Base-by-base conservation (phyloP, 2,888 invertebrate genomes). In the Choreutis nemorana region DNA sequence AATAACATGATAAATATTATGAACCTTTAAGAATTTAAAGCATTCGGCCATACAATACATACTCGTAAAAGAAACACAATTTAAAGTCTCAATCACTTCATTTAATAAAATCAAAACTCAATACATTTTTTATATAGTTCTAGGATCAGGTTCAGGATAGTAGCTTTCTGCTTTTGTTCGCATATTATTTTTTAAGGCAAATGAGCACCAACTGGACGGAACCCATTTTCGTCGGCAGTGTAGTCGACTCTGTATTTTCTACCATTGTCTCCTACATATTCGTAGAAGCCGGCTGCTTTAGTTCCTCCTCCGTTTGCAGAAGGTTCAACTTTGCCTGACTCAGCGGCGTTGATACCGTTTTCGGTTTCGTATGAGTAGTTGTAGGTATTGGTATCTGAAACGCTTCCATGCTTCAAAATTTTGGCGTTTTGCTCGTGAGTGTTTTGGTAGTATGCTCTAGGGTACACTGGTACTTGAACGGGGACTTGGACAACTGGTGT, bases 211-310 rank as follows among this genome's bases (percentile, higher is more conserved):
- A 53, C 56, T 0, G 83, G 73, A 31, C 67, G 61, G 53, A 79
- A 83, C 13, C 84, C 84, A 35, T 84, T 83, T 48, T 84, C 84
- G 42, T 85, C 85, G 21, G 85, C 84, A 3, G 73, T 71, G 44
- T 85, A 85, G 40, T 80, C 79, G 4, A 85, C 78, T 30, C 80
- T 64, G 50, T 84, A 82, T 22, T 75, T 75, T 2, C 71, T 50
- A 31, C 84, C 84, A 46, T 85, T 82, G 28, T 84, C 84, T 1
- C 85, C 87, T 1, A 87, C 82, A 50, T 86, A 88, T 42, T 86
- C 82, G 50, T 82, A 87, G 50, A 84, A 87, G 2, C 88, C 88
- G 31, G 70, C 77, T 1, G 86, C 83, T 31, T 81, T 79, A 26
- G 87, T 81, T 2, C 83, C 84, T 35, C 83, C 83, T 2, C 73